A percentile compares a stretch with the other conserved stretches of the same genome.
These are phyloP conservation scores for Microcebus ravelobensis DNA, from an alignment of 2,113 vertebrate species.

Conservation along the genomic window DNA sequence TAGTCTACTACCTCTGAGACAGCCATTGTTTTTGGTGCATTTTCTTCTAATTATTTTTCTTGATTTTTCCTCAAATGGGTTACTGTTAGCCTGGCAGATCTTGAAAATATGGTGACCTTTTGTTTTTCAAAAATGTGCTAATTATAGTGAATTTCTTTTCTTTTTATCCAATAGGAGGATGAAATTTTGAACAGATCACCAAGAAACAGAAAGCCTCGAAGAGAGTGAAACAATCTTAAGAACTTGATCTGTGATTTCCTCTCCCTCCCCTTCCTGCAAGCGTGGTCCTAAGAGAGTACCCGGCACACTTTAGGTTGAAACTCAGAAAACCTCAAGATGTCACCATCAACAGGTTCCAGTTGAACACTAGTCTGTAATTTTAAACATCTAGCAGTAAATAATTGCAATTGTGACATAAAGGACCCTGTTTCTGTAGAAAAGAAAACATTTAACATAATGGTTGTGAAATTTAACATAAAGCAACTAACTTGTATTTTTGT, in stretches of 20 bases:
- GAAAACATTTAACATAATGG: slow-evolving; percentile 86
- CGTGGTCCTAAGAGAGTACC: slow-evolving; percentile 85
- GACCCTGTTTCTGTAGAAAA: slow-evolving; percentile 88
- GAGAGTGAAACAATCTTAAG: slow-evolving; percentile 91
- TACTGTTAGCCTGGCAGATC: not conserved
- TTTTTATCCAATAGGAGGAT: slow-evolving; percentile 89
- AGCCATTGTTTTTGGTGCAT: not conserved
- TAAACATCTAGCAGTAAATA: slow-evolving; percentile 89
- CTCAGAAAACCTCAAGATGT: slow-evolving; percentile 85
- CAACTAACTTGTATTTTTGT: slow-evolving; percentile 85
- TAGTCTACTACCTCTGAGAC: not conserved
- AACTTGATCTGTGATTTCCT: slow-evolving; percentile 84
- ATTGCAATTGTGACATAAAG: slow-evolving; percentile 85
- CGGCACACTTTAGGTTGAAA: slow-evolving; percentile 85
- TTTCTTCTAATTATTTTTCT: slow-evolving; percentile 17
- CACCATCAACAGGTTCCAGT: slow-evolving; percentile 86
- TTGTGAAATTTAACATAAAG: slow-evolving; percentile 88
- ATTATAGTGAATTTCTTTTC: slow-evolving; percentile 50
- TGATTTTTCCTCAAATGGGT: not conserved
- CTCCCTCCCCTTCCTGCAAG: slow-evolving; percentile 67
- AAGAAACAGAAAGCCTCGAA: slow-evolving; percentile 94
- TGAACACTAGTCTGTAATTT: slow-evolving; percentile 82
- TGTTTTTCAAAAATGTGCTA: not conserved
- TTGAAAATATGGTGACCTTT: not conserved
- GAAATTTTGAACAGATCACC: slow-evolving; percentile 95